Conservation (phyloP, 2,113 vertebrate genomes). For the Erythrocercus mccallii region DNA sequence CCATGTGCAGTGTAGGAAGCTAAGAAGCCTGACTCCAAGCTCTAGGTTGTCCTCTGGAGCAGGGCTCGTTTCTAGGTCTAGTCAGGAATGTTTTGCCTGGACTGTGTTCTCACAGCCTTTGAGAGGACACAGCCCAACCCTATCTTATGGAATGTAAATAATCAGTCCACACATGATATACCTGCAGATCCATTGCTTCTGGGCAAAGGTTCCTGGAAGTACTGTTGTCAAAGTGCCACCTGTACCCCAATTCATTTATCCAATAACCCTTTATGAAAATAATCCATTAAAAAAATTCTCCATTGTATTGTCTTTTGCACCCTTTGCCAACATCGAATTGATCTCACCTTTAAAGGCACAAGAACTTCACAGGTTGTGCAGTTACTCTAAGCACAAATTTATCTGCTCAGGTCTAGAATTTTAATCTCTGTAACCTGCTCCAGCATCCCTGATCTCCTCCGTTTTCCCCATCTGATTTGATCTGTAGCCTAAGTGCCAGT, state of each 20-base stretch:
- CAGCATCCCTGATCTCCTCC: not conserved
- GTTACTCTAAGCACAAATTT: not conserved
- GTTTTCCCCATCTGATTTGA: not conserved
- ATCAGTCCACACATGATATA: not conserved
- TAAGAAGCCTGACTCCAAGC: not conserved
- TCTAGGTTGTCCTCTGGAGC: not conserved
- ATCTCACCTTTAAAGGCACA: not conserved
- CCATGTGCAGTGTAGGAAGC: not conserved
- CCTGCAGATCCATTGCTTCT: not conserved
- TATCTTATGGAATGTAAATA: not conserved
- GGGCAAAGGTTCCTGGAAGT: not conserved
- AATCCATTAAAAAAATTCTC: accelerated
- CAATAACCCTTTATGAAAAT: not conserved
- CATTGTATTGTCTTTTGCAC: not conserved
- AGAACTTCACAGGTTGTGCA: not conserved
- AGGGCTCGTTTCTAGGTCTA: not conserved
- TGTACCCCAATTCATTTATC: not conserved
- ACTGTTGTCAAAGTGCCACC: not conserved
- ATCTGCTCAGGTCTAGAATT: not conserved
- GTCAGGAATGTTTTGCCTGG: not conserved
- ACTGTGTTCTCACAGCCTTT: not conserved
- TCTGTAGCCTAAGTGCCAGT: not conserved
- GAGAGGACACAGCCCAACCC: not conserved
- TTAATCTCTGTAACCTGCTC: not conserved
- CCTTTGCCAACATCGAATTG: not conserved